A percentile compares a stretch with the other conserved stretches of the same genome.
Conservation (phyloP, 2,888 invertebrate genomes). For the Dynastes maya region DNA sequence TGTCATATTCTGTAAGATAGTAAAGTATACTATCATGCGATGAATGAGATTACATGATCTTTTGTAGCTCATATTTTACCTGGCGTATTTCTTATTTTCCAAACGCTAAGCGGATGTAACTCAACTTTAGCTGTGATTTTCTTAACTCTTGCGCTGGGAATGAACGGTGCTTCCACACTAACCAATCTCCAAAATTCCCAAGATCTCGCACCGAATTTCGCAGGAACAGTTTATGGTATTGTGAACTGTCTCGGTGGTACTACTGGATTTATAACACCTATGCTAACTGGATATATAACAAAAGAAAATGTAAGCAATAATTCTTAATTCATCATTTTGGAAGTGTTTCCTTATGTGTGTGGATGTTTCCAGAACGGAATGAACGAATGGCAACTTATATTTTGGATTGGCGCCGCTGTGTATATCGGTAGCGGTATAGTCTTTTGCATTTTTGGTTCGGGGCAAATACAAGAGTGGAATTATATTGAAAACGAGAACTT, state of each 20-base stretch:
- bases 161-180: constrained; percentile 69
- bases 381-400: constrained; percentile 82
- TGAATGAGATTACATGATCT: constrained; percentile 13
- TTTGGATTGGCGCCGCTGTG: constrained; percentile 80
- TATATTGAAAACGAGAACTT: constrained; percentile 63
- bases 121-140: constrained; percentile 76
- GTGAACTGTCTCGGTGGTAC: constrained; percentile 82
- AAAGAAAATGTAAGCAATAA: constrained; percentile 62
- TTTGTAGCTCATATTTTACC: constrained; percentile 68
- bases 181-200: constrained; percentile 72
- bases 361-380: constrained; percentile 79
- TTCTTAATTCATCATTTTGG: background rate
- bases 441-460: constrained; percentile 82
- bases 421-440: constrained; percentile 81
- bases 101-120: constrained; percentile 78
- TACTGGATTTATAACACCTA: constrained; percentile 81
- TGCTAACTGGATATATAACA: constrained; percentile 76
- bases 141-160: constrained; percentile 80
- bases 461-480: constrained; percentile 83
- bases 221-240: constrained; percentile 82
- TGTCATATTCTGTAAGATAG: constrained; percentile 76
- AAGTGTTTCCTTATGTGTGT: background rate
- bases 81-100: constrained; percentile 71
- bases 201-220: constrained; percentile 83
- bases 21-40: background rate